phyloP scores from a whole-genome alignment of 2,113 vertebrate genomes.

The Nibea albiflora region DNA sequence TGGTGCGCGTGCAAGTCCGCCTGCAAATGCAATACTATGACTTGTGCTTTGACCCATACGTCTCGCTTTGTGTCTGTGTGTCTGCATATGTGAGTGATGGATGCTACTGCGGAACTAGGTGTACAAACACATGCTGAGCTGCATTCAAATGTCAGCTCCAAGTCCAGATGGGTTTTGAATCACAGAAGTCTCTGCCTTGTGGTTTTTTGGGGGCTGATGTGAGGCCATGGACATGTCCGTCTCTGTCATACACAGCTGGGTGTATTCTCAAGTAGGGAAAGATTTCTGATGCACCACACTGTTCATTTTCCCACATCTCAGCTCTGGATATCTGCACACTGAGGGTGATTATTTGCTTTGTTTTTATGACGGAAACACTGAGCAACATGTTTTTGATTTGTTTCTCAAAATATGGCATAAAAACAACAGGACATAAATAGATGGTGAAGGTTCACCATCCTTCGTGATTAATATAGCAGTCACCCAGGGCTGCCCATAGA shows the following conservation, averaged over 20 bases:
- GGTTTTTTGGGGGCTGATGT: slow-evolving; percentile 43
- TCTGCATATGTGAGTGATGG: slow-evolving; percentile 16
- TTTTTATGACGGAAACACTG: slow-evolving; percentile 69
- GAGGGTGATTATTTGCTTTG: slow-evolving; percentile 68
- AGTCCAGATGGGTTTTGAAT: slow-evolving; percentile 79
- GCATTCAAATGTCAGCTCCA: slow-evolving; percentile 32
- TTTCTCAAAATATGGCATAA: slow-evolving; percentile 23
- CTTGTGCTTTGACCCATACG: slow-evolving; percentile 3
- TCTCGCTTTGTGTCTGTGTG: slow-evolving; percentile 4
- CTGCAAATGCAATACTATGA: background rate
- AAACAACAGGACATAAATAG: slow-evolving; percentile 37
- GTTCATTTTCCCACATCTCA: slow-evolving; percentile 58
- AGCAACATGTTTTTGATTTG: slow-evolving; percentile 52
- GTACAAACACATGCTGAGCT: slow-evolving; percentile 62
- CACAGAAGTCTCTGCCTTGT: slow-evolving; percentile 57
- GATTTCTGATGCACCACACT: slow-evolving; percentile 53
- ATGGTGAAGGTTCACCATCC: background rate
- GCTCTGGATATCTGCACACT: slow-evolving; percentile 24
- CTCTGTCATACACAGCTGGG: slow-evolving; percentile 40
- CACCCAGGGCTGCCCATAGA: background rate
- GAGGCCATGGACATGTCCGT: slow-evolving; percentile 44
- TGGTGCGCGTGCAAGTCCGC: background rate
- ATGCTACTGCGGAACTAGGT: slow-evolving; percentile 65
- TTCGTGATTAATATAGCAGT: slow-evolving; percentile 40
- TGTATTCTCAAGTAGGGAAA: slow-evolving; percentile 44